Base-by-base conservation (phyloP, 2,888 invertebrate genomes). In the Drosophila borborema region DNA sequence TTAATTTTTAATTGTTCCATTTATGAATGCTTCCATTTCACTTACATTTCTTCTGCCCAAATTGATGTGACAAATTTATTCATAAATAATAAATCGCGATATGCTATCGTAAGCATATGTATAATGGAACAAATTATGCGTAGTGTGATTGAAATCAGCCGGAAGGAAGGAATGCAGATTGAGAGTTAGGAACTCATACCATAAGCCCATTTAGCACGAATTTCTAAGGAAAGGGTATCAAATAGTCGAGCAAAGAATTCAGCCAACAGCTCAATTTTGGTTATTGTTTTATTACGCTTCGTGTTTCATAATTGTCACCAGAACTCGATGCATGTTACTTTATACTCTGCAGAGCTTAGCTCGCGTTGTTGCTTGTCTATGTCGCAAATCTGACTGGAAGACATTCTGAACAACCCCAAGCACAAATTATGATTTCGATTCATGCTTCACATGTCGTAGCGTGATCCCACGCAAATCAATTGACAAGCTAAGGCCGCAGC, bases 351-450 rank as follows among this genome's bases (percentile, higher is more conserved):
- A 12, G 28, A 41, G 55, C 55, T 41, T n/a, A 28, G 28, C 28
- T n/a, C 40, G n/a, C n/a, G 28, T 43, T 45, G 28, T 34, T 10
- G 45, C 3, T 45, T 58, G 31, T 56, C 54, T 54, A 38, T 40
- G 18, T 0, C 9, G 34, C 23, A 56, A 61, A 62, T 74, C 48
- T 54, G 12, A 23, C 16, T 14, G n/a, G 10, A 40, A 40, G 36
- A 38, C 12, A 23, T 48, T 45, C 20, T 9, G 16, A 45, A n/a
- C 51, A 65, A 51, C 38, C 14, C 69, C 68, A 51, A 55, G 51
- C 80, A 68, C 71, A 83, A 51, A 83, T 81, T 86, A 83, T 88
- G 86, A 88, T 70, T 86, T 70, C 73, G 81, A 77, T 86, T 88
- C 77, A 74, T 79, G 77, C 80, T 41, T 62, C 51, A 64, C 74